phyloP scores from a whole-genome alignment of 2,888 invertebrate genomes.

The Amblyjoppa proteus region DNA sequence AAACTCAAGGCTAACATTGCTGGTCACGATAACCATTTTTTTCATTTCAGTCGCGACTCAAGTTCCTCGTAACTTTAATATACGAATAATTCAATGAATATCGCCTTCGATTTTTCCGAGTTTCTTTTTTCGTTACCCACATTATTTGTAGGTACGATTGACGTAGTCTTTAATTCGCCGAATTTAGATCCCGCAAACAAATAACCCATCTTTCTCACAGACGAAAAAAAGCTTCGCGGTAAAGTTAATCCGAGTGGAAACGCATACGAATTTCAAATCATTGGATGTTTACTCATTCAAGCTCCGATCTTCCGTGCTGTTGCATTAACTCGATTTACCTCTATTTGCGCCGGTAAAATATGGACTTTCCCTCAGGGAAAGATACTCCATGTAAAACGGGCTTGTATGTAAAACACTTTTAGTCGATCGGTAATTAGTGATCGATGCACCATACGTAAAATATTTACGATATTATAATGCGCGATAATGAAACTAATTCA shows the following conservation, averaged over 20 bases:
- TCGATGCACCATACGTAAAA: slow-evolving; percentile 16
- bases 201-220: not conserved
- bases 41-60: too few relatives aligned
- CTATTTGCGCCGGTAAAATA: not conserved
- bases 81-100: not conserved
- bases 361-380: not conserved
- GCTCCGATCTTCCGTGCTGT: not conserved
- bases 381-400: not conserved
- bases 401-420: not conserved
- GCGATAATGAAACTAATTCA: slow-evolving; percentile 42
- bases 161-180: not conserved
- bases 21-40: too few relatives aligned
- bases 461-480: slow-evolving; percentile 55
- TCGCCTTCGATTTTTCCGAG: not conserved
- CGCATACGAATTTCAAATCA: not conserved
- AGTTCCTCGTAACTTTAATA: too few relatives aligned
- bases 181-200: not conserved
- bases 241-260: not conserved
- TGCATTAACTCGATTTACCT: not conserved
- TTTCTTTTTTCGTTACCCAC: not conserved
- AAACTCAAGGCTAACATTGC: too few relatives aligned
- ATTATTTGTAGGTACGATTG: not conserved
- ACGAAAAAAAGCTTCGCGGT: not conserved
- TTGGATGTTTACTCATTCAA: not conserved
- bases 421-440: not conserved